phyloP scores from a whole-genome alignment of 2,888 invertebrate species.

The Stenurella melanura region DNA sequence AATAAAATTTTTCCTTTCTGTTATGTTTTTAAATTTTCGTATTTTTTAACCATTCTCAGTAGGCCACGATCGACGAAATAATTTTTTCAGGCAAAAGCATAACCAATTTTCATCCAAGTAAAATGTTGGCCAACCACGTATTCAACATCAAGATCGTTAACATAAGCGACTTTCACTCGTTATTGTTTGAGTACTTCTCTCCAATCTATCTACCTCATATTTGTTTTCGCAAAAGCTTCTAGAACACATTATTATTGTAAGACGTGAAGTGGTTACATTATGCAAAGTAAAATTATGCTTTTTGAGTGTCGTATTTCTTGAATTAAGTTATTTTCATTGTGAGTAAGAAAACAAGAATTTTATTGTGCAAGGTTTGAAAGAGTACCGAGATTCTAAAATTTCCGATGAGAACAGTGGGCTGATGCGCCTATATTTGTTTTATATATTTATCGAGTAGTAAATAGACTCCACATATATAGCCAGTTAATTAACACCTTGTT shows the following conservation, averaged over 20 bases:
- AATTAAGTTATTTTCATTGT: constrained; percentile 9
- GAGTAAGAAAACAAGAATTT: constrained; percentile 28
- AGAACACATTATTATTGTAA: neutral
- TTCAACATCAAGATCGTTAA: no score
- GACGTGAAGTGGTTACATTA: neutral
- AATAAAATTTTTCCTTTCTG: no score
- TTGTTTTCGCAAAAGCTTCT: neutral
- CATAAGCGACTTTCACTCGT: no score
- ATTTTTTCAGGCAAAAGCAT: no score
- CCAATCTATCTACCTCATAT: neutral
- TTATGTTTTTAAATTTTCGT: no score
- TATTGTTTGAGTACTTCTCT: neutral
- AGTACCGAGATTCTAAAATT: constrained; percentile 42
- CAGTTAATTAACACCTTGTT: constrained; percentile 66
- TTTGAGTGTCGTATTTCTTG: constrained; percentile 16
- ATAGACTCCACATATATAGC: constrained; percentile 59
- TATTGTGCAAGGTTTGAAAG: constrained; percentile 30
- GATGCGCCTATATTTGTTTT: constrained; percentile 57
- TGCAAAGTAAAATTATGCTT: constrained; percentile 16
- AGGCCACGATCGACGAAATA: no score
- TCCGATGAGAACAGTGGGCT: constrained; percentile 60
- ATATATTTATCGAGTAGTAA: constrained; percentile 57
- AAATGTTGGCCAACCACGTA: no score
- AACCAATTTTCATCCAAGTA: no score
- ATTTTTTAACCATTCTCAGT: no score